Percentiles rank a stretch among this genome's conserved stretches.
These are phyloP conservation scores for Rattus rattus DNA, from an alignment of 2,113 vertebrate species.

Conservation along the genomic window DNA sequence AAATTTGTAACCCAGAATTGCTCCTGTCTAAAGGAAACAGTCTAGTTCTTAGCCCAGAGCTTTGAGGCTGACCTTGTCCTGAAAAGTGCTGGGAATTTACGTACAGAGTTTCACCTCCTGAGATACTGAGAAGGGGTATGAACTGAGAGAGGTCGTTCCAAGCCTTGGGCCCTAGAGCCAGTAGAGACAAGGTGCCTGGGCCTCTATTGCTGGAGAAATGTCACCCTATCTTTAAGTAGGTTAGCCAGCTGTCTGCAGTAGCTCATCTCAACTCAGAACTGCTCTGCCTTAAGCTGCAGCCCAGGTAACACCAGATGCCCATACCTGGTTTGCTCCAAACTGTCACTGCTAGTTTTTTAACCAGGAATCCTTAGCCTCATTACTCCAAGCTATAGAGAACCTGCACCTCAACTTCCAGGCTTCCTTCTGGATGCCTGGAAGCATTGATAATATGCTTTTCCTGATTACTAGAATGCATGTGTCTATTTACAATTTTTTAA, in stretches of 20 bases:
- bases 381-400: neutral
- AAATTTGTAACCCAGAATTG: no score
- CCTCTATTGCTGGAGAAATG: neutral
- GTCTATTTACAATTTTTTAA: neutral
- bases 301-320: neutral
- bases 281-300: neutral
- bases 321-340: neutral
- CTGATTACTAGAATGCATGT: neutral
- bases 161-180: neutral
- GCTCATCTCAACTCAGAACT: neutral
- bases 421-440: neutral
- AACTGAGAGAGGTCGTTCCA: neutral
- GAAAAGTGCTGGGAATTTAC: neutral
- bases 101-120: neutral
- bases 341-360: neutral
- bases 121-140: neutral
- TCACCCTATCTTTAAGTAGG: fast-evolving
- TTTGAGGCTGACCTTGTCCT: neutral
- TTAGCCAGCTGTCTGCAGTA: neutral
- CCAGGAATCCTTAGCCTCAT: neutral
- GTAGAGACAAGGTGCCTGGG: neutral
- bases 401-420: neutral
- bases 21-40: slow-evolving; percentile 42
- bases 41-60: slow-evolving; percentile 77
- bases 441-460: neutral